Conservation (phyloP, 2,113 vertebrate genomes). For the Otocyon megalotis region DNA sequence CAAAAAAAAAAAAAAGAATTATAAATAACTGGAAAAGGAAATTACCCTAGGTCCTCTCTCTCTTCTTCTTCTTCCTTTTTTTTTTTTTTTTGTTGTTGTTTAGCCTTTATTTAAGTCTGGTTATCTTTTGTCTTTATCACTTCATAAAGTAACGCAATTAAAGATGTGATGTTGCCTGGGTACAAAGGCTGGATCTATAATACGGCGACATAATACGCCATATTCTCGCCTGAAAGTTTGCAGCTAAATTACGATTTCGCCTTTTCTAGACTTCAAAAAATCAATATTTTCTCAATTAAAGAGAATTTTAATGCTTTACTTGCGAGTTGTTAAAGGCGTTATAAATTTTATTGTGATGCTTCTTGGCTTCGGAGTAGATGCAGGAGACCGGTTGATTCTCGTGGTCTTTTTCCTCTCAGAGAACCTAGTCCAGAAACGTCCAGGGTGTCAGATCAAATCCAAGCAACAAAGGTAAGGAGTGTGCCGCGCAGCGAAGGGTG, state of each 20-base stretch:
- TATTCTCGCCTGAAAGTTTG: conserved; percentile 80
- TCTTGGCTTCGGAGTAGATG: conserved; percentile 78
- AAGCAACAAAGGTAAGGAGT: conserved; percentile 77
- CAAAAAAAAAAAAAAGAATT: conserved; percentile 6
- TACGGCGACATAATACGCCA: conserved; percentile 59
- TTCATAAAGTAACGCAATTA: conserved; percentile 84
- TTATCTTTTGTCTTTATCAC: conserved; percentile 85
- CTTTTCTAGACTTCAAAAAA: conserved; percentile 85
- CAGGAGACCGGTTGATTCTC: conserved; percentile 77
- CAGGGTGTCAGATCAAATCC: conserved; percentile 79
- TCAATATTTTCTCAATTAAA: conserved; percentile 90
- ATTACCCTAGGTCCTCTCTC: conserved; percentile 64
- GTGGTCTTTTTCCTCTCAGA: conserved; percentile 67
- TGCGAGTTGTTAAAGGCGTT: conserved; percentile 86
- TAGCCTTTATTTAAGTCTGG: conserved; percentile 69
- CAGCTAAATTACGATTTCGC: conserved; percentile 85
- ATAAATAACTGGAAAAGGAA: conserved; percentile 71
- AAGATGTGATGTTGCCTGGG: conserved; percentile 72
- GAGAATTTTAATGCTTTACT: conserved; percentile 86
- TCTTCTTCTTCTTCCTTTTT: background rate
- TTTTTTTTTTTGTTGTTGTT: too few relatives aligned
- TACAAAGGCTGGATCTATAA: conserved; percentile 54
- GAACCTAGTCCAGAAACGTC: conserved; percentile 77
- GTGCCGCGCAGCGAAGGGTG: background rate
- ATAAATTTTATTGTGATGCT: conserved; percentile 85